Evolutionary conservation across 2,888 invertebrate genomes (phyloP).

Genomic region (Biston stratarius): DNA sequence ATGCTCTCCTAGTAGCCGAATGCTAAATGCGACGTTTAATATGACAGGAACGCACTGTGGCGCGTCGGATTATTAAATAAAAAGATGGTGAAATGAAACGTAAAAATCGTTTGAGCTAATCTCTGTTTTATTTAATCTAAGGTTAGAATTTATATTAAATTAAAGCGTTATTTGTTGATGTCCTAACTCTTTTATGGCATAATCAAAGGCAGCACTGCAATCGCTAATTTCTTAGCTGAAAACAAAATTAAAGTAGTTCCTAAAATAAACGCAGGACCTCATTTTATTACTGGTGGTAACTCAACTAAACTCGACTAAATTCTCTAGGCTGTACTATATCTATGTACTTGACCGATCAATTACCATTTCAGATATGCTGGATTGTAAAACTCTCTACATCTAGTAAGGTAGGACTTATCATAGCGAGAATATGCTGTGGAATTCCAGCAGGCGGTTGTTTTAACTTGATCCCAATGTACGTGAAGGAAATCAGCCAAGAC

Average conservation of each 20-base stretch:
- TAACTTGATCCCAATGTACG: constrained; percentile 66
- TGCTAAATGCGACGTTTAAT: constrained; percentile 55
- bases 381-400: constrained; percentile 60
- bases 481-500: constrained; percentile 72
- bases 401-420: constrained; percentile 53
- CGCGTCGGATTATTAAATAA: neutral
- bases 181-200: no score
- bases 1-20: constrained; percentile 51
- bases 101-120: no score
- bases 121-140: no score
- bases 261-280: neutral
- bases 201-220: neutral
- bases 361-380: constrained; percentile 66
- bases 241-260: neutral
- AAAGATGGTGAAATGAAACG: no score
- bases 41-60: constrained; percentile 35
- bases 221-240: neutral
- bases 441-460: constrained; percentile 68
- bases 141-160: no score
- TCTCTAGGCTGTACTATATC: no score
- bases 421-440: constrained; percentile 62
- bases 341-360: constrained; percentile 31
- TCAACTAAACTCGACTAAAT: no score
- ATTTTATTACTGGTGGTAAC: neutral
- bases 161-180: no score